Conservation (phyloP, 2,113 vertebrate genomes). For the Aptenodytes forsteri region DNA sequence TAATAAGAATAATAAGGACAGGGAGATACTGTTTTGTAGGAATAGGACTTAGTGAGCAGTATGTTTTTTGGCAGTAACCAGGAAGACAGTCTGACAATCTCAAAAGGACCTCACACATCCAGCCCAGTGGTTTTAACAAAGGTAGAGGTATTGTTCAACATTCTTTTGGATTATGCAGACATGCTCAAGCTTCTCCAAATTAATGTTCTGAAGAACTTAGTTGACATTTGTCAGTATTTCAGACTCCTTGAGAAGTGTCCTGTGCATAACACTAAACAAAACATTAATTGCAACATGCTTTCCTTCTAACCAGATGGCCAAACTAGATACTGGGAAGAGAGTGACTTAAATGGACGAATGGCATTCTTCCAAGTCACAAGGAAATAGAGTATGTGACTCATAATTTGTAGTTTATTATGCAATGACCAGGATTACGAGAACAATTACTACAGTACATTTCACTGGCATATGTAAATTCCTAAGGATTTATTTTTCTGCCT, state of each 20-base stretch:
- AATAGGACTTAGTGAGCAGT: neutral
- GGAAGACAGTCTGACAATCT: neutral
- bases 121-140: neutral
- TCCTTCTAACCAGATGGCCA: neutral
- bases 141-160: neutral
- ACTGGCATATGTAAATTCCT: neutral
- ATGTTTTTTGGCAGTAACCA: neutral
- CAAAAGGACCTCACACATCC: neutral
- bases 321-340: neutral
- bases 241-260: neutral
- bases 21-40: neutral
- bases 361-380: neutral
- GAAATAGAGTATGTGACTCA: neutral
- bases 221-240: neutral
- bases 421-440: neutral
- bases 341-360: neutral
- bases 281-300: neutral
- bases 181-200: neutral
- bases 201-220: neutral
- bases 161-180: neutral
- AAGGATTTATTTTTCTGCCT: neutral
- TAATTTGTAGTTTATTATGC: neutral
- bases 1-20: neutral
- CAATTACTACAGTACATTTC: neutral
- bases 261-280: neutral